These are phyloP conservation scores for Leuciscus waleckii DNA, from an alignment of 2,797 vertebrate genomes.

Conservation along the genomic window DNA sequence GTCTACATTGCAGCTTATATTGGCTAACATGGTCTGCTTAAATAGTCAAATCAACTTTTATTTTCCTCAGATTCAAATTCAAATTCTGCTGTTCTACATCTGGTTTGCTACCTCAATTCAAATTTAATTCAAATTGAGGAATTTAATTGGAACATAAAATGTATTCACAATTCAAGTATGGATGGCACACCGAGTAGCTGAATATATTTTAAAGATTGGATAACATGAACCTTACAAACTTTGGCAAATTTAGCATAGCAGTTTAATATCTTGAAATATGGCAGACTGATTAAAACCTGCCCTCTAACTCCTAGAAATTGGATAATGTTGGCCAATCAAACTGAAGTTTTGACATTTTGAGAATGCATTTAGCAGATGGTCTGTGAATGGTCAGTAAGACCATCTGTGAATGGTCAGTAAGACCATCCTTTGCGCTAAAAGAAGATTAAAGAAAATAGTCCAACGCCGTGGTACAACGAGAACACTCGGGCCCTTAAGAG, in stretches of 20 bases:
- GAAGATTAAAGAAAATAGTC: no score
- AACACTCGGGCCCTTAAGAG: no score
- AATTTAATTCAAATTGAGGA: background rate
- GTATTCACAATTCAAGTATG: background rate
- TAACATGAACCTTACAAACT: background rate
- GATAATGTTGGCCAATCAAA: constrained; percentile 14
- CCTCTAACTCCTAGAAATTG: background rate
- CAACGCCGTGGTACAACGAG: no score
- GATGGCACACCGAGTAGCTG: background rate
- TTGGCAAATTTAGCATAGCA: background rate
- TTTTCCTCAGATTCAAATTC: background rate
- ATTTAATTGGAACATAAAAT: background rate
- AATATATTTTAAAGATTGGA: background rate
- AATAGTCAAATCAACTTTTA: background rate
- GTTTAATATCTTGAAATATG: background rate
- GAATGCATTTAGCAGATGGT: constrained; percentile 1
- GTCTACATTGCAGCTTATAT: background rate
- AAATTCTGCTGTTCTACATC: background rate
- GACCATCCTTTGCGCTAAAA: no score
- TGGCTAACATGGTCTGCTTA: background rate
- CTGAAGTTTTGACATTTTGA: background rate
- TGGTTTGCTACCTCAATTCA: background rate
- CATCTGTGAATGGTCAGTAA: no score
- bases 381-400: background rate
- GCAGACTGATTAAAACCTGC: background rate